Base-by-base conservation (phyloP, 2,113 vertebrate genomes). In the Empidonax alnorum region DNA sequence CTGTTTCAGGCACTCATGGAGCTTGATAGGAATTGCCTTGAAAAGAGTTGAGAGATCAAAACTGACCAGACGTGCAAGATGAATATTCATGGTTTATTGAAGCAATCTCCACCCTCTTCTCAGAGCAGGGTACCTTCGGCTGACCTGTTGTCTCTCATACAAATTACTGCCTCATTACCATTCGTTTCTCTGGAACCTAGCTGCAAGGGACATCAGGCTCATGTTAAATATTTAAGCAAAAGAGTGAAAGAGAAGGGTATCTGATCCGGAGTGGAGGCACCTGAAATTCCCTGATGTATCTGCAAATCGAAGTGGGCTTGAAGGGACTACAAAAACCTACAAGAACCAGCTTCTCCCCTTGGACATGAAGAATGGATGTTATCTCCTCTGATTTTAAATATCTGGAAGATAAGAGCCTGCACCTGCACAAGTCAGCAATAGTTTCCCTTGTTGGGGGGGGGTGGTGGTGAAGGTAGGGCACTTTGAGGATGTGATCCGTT, bases 21-120 rank as follows among this genome's bases (percentile, higher is more conserved):
- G 61, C 84, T 87, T 96, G 90, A 89, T 59, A 86, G 75, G 94
- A 87, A 94, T 73, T 68, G 56, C 75, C 80, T 91, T 88, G 83
- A 95, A 93, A 92, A 94, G 69, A 95, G 73, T 74, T 93, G 92
- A 96, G 63, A 65, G 89, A 97, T 97, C 89, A 95, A 96, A 97
- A 97, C 87, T 93, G 96, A 96, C 94, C 46, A n/a, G 90, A 82
- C 30, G 19, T 49, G 63, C 47, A 86, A 55, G 71, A 94, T 96
- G 94, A 97, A 96, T 97, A 97, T 96, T 97, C 93, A 97, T 80
- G 69, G 35, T 66, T 77, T 94, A 82, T 53, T 75, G 76, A 65
- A 81, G 49, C 56, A 92, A 61, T 80, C 13, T 92, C 65, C 50
- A 88, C 83, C 27, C 44, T 81, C 61, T 81, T 84, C 37, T 83